Evolutionary conservation across 1,140 invertebrate species (phyloP), one percentile per base, ranked within the genome.

Genomic region (Xylocopa sonorina): DNA sequence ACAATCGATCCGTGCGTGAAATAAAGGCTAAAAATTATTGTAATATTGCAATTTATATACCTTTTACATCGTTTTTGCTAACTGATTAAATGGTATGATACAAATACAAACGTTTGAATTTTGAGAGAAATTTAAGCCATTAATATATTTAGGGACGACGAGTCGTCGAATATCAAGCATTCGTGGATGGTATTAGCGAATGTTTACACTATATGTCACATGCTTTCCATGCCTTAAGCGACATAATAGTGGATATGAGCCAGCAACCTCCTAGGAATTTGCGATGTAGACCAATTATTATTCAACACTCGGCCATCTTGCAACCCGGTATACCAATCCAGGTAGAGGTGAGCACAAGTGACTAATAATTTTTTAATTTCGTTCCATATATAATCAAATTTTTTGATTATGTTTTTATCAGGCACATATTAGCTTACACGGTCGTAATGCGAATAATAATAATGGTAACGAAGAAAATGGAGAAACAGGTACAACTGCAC

Each of bases 201-300:
- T 93, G 96, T 32, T 93, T 98, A 79, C 98, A 99, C 89, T 96
- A 95, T 71, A 92, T 98, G 69, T 95, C 97, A 9, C 98, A 99
- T 89, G 96, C 96, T 32, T 96, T 97, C 90, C 98, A 99, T 90
- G 95, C 96, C 5, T 92, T 98, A 14, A 98, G 97, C 88, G 98
- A 99, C 87, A 94, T 98, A 43, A 96, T 96, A 90, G 94, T 97
- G 51, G 95, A 97, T 82, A 94, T 97, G 43, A 93, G 93, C 34
- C 93, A 94, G 79, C 90, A 94, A 10, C 95, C 96, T 18, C 97
- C 96, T 1, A 92, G 97, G 78, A 93, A 94, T 78, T 92, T 98
- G 32, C 93, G 95, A 62, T 97, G 96, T 85, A 93, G 95, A 50
- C 95, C 96, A 41, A 95, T 97, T 74, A 91, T 97, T 51, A 94